Evolutionary conservation across 2,113 vertebrate species (phyloP).

Genomic region (Oryzias javanicus): DNA sequence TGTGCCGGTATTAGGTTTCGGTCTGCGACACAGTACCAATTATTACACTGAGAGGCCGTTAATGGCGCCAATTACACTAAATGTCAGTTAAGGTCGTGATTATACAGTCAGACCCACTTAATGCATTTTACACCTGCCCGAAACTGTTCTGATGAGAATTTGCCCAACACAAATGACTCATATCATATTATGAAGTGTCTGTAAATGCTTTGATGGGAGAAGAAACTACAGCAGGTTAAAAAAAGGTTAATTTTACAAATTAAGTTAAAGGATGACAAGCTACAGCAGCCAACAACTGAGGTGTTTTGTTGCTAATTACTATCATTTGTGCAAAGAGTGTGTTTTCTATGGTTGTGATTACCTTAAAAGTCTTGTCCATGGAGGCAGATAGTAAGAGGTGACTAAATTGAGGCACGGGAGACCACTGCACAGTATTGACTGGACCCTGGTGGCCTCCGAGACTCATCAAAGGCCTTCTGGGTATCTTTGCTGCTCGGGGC

Average conservation of each 20-base stretch:
- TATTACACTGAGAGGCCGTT: conserved; percentile 27
- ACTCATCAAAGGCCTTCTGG: conserved; percentile 76
- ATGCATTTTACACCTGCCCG: conserved; percentile 10
- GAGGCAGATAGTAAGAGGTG: conserved; percentile 92
- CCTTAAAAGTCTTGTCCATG: conserved; percentile 95
- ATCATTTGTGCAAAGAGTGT: neutral
- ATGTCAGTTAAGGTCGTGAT: conserved; percentile 32
- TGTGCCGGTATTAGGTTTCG: conserved; percentile 21
- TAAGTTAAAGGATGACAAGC: neutral
- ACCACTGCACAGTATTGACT: conserved; percentile 89
- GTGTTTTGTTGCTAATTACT: too few species aligned
- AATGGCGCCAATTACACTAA: conserved; percentile 9
- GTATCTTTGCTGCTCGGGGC: conserved; percentile 71
- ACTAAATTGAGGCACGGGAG: conserved; percentile 81
- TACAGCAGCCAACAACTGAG: too few species aligned
- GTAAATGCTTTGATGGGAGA: neutral
- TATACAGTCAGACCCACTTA: conserved; percentile 8
- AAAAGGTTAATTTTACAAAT: neutral
- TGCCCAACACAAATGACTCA: neutral
- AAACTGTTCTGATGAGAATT: neutral
- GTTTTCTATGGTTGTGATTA: conserved; percentile 58
- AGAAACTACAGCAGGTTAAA: neutral
- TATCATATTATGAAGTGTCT: neutral
- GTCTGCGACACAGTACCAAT: conserved; percentile 21
- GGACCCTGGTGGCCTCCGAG: conserved; percentile 83